Evolutionary conservation across 2,113 vertebrate genomes (phyloP), one percentile per base, ranked within the genome.

Genomic region (Monopterus albus): DNA sequence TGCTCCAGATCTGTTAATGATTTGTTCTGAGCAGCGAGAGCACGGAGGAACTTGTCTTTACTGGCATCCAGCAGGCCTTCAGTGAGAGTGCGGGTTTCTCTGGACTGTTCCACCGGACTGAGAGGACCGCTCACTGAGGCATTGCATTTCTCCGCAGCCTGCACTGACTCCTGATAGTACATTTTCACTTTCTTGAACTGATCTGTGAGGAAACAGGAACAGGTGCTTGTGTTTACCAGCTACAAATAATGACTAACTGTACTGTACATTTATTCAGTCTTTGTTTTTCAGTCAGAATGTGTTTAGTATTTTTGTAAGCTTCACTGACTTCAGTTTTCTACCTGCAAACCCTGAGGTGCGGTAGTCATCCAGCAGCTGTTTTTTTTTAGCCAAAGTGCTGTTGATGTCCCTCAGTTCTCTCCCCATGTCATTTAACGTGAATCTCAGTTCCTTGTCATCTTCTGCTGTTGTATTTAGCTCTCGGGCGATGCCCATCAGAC

Each of bases 181-280:
- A 67, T 89, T 78, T 89, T 79, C 39, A 96, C 90, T 52, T 92
- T 92, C 23, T 72, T 73, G 82, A 92, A 92, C 28, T 93, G 90
- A 72, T 95, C 96, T 98, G 91, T 0, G 11, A 49, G n/a, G 49
- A 76, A 42, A 43, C 8, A 66, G 28, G 7, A 49, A 7, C 4
- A 31, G 7, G 5, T 2, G n/a, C 31, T 38, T 17, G 17, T 9
- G 29, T 31, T n/a, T 5, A 18, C 2, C 1, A 45, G 7, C 12
- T 17, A 12, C 28, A 20, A 18, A 4, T 12, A 18, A 53, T 21
- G 31, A 3, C 15, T 40, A 3, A 12, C 28, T 18, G 12, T 6
- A n/a, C 15, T 17, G 15, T 28, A 9, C 28, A 28, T 49, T 47
- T 6, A 2, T 7, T 12, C 12, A 2, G 2, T 49, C 23, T 15